Base-by-base conservation (phyloP, 2,113 vertebrate genomes). In the Plectropomus leopardus region DNA sequence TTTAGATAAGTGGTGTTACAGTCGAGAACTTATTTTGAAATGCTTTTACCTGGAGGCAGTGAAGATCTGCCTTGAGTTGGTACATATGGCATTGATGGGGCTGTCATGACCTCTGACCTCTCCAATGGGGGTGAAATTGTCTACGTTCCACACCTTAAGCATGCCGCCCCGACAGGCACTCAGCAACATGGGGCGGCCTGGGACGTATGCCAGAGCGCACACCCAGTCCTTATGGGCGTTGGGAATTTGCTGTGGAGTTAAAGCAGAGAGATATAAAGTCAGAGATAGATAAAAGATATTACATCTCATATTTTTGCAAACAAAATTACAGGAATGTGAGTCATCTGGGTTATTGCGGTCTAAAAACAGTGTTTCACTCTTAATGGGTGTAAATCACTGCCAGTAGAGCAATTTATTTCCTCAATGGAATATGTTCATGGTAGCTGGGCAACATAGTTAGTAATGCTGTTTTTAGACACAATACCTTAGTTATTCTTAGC, bases 141-240 rank as follows among this genome's bases (percentile, higher is more conserved):
- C 98, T 64, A 99, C 97, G 0, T 99, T 99, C 98, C 98, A 99
- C 53, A 99, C 97, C 64, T 99, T 99, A 85, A 99, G 93, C 93
- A 96, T 80, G 14, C 98, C 98, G 0, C 96, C 97, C 0, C 98
- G 95, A 88, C 98, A 99, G 92, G 92, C 97, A 0, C 97, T 99
- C 82, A 99, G 95, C 92, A 99, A 94, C 97, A 98, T 96, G 84
- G 97, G 96, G 13, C 97, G 96, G 3, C 96, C 96, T 0, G 98
- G 97, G 36, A 99, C 97, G 0, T 96, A 96, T 15, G 97, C 97
- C 93, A 99, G 94, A 5, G 98, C 97, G 9, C 98, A 98, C 23
- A 99, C 98, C 98, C 98, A 99, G 90, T 99, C 98, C 80, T 98
- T 99, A 89, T 99, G 98, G 10, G 98, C 97, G 0, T 98, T 99